Percentiles rank a stretch among this genome's conserved stretches.
phyloP scores from a whole-genome alignment of 2,113 vertebrate genomes.

The Piliocolobus tephrosceles region DNA sequence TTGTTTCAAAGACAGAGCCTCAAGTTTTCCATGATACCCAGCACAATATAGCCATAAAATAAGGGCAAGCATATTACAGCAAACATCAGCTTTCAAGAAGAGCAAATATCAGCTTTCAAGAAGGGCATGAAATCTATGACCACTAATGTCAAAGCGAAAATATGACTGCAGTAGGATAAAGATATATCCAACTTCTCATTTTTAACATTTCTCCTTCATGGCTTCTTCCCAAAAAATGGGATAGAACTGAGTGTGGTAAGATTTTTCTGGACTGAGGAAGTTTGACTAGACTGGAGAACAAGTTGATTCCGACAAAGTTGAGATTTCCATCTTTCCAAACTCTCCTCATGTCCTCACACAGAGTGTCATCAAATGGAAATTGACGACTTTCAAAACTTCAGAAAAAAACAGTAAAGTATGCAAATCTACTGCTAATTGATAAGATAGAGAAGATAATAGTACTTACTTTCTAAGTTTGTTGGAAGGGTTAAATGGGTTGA shows the following conservation, averaged over 20 bases:
- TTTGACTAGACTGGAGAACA: background rate
- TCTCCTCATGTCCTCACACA: background rate
- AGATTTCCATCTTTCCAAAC: background rate
- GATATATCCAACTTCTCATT: background rate
- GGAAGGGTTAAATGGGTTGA: background rate
- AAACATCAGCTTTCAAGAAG: slow-evolving; percentile 12
- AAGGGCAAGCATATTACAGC: background rate
- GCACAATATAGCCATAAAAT: background rate
- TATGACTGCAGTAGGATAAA: background rate
- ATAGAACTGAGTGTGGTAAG: background rate
- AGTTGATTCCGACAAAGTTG: background rate
- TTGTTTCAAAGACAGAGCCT: slow-evolving; percentile 37
- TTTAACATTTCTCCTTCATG: background rate
- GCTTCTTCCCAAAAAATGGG: background rate
- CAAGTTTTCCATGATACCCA: background rate
- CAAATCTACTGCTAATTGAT: background rate
- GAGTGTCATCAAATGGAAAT: background rate
- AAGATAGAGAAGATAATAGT: background rate
- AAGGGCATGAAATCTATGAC: background rate
- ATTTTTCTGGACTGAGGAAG: background rate
- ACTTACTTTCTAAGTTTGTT: background rate
- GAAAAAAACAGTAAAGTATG: background rate
- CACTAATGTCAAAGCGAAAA: background rate
- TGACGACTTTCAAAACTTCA: slow-evolving; percentile 5
- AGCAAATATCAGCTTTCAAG: slow-evolving; percentile 14